A percentile compares a stretch with the other conserved stretches of the same genome.
Conservation (phyloP, 2,113 vertebrate genomes). For the Etheostoma cragini region DNA sequence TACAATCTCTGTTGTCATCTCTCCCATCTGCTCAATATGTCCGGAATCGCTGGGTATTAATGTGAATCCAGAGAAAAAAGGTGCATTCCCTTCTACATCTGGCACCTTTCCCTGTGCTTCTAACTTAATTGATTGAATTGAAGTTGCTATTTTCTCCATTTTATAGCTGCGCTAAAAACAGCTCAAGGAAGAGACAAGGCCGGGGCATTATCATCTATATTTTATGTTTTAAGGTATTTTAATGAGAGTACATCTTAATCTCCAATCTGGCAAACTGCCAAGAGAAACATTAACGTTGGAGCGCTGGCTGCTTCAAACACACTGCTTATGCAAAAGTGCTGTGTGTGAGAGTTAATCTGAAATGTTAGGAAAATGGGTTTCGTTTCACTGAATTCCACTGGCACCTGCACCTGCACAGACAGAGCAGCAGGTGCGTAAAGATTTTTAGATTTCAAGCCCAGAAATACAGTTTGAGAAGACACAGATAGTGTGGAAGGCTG, state of each 20-base stretch:
- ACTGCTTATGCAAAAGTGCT: conserved; percentile 11
- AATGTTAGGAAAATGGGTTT: not conserved
- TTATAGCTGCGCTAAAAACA: conserved; percentile 44
- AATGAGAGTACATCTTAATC: conserved; percentile 63
- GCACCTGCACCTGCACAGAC: not conserved
- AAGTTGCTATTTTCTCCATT: conserved; percentile 33
- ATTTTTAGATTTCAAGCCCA: not conserved
- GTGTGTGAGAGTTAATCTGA: not conserved
- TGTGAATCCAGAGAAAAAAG: conserved; percentile 38
- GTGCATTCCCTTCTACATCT: conserved; percentile 29
- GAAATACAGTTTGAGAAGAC: not conserved
- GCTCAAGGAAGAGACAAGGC: not conserved
- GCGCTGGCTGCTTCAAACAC: conserved; percentile 31
- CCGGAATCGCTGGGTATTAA: conserved; percentile 26
- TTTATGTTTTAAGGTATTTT: conserved; percentile 66
- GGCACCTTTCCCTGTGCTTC: conserved; percentile 17
- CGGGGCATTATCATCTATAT: conserved; percentile 63
- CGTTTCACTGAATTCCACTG: not conserved
- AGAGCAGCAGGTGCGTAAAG: not conserved
- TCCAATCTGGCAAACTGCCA: conserved; percentile 53
- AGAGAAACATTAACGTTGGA: conserved; percentile 51
- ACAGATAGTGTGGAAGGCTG: not conserved
- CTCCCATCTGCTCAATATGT: not conserved
- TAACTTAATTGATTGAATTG: conserved; percentile 39
- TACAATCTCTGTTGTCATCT: conserved; percentile 14